A percentile compares a stretch with the other conserved stretches of the same genome.
These are phyloP conservation scores for Meloidogyne chitwoodi DNA, from an alignment of 1,140 invertebrate species.

Conservation along the genomic window DNA sequence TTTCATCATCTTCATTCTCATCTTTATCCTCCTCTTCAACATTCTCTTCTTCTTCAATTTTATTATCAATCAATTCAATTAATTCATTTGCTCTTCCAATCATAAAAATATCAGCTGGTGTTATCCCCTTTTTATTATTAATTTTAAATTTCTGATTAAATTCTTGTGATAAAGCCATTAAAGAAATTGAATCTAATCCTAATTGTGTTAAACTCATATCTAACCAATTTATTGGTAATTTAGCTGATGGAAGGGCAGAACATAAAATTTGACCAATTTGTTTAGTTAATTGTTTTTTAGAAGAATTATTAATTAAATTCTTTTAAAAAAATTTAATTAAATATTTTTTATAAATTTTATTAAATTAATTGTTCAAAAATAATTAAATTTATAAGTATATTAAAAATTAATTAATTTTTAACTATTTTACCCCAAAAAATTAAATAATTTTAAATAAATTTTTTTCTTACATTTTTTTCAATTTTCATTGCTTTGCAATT, in stretches of 20 bases:
- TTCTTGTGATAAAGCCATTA: neutral
- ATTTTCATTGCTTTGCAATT: neutral
- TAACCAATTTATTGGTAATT: neutral
- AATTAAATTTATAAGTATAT: too few species aligned
- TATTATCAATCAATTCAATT: neutral
- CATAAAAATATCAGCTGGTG: neutral
- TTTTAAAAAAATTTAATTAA: too few species aligned
- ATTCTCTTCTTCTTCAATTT: neutral
- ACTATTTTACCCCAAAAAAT: too few species aligned
- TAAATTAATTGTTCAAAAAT: too few species aligned
- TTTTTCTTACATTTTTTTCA: neutral
- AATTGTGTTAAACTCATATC: neutral
- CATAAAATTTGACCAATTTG: neutral
- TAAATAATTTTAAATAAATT: too few species aligned
- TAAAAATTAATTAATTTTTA: too few species aligned
- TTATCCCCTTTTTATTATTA: neutral
- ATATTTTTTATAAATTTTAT: too few species aligned
- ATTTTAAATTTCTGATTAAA: neutral
- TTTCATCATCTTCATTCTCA: neutral
- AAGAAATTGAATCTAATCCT: neutral
- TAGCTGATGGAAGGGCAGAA: neutral
- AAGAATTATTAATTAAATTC: too few species aligned
- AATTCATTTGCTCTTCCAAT: neutral
- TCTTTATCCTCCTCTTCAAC: neutral
- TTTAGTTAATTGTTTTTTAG: neutral